Conservation (phyloP, 2,888 invertebrate genomes). For the Drosophila testacea region DNA sequence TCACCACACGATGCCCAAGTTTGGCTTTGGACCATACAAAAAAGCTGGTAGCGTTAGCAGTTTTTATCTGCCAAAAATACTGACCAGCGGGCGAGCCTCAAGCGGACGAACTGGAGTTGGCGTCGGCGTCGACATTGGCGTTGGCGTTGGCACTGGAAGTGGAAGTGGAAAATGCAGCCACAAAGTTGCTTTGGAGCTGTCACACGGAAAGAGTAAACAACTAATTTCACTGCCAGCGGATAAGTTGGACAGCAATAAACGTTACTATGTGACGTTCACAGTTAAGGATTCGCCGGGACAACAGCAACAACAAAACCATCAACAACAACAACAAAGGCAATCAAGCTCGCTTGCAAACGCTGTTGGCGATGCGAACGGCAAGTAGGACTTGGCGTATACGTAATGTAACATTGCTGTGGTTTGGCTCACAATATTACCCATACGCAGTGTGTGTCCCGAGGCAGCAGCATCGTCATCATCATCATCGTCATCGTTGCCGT, state of each 20-base stretch:
- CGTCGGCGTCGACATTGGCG: conserved; percentile 29
- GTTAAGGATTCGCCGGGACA: conserved; percentile 88
- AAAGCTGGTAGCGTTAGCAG: conserved; percentile 86
- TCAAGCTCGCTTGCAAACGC: conserved; percentile 32
- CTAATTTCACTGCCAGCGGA: conserved; percentile 95
- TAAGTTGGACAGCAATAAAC: conserved; percentile 93
- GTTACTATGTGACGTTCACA: conserved; percentile 96
- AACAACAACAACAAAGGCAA: conserved; percentile 52
- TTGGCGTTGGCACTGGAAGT: conserved; percentile 42
- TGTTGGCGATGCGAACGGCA: conserved; percentile 50
- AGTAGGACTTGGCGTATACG: conserved; percentile 69
- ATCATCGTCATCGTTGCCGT: conserved; percentile 37
- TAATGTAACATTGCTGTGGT: conserved; percentile 55
- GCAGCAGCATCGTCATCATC: conserved; percentile 33
- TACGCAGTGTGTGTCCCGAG: conserved; percentile 49
- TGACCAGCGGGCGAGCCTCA: conserved; percentile 79
- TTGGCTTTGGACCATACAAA: conserved; percentile 87
- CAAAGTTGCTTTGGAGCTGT: conserved; percentile 91
- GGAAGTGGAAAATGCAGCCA: conserved; percentile 80
- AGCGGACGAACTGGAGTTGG: conserved; percentile 56
- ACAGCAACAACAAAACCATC: conserved; percentile 50
- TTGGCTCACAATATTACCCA: conserved; percentile 42
- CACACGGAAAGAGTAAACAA: conserved; percentile 93
- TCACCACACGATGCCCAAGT: conserved; percentile 92
- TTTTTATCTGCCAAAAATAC: conserved; percentile 89